Percentiles rank a stretch among this genome's conserved stretches.
Evolutionary conservation across 2,113 vertebrate genomes (phyloP).

Genomic region (Cololabis saira): DNA sequence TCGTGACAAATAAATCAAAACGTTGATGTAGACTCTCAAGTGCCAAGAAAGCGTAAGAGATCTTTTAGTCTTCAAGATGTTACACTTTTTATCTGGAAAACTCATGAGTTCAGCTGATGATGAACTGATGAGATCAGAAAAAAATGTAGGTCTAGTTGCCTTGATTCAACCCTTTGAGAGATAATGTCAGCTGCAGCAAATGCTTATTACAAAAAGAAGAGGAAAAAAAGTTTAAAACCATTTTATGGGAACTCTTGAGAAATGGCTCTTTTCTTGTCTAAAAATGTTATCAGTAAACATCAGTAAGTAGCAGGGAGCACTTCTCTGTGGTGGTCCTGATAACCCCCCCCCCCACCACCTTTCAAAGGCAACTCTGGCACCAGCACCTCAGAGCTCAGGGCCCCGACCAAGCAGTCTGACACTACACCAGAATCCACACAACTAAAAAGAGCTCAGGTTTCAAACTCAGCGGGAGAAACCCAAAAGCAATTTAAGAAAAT

Average conservation of each 20-base stretch:
- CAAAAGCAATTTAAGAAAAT: conserved; percentile 18
- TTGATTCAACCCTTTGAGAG: no score
- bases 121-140: no score
- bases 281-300: conserved; percentile 60
- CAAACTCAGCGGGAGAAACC: conserved; percentile 46
- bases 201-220: no score
- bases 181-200: no score
- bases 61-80: no score
- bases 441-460: conserved; percentile 58
- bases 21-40: no score
- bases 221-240: no score
- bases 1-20: no score
- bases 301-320: conserved; percentile 19
- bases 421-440: conserved; percentile 42
- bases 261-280: conserved; percentile 40
- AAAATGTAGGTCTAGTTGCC: no score
- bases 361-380: conserved; percentile 18
- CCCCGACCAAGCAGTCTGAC: conserved; percentile 45
- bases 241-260: neutral
- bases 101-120: no score
- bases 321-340: conserved; percentile 34
- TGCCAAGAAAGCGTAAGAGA: no score
- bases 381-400: conserved; percentile 27
- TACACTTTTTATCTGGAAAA: no score
- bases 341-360: conserved; percentile 30